These are phyloP conservation scores for Neolamprologus ventralis DNA, from an alignment of 2,113 vertebrate species.

Conservation along the genomic window DNA sequence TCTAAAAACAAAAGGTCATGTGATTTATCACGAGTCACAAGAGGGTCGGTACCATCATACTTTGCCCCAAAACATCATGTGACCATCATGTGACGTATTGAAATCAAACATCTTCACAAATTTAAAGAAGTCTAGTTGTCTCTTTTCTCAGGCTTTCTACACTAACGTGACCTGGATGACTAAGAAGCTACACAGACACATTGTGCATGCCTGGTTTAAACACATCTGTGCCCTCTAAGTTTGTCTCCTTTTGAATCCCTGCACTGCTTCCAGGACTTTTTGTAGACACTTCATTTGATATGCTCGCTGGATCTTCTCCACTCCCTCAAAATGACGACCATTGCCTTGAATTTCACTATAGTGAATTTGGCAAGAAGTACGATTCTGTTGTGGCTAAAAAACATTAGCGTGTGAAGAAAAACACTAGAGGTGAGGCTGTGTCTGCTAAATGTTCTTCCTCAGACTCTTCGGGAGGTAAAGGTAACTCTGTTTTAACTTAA, in stretches of 20 bases:
- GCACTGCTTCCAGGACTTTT: background rate
- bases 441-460: background rate
- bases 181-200: background rate
- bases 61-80: background rate
- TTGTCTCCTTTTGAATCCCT: background rate
- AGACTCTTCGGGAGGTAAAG: background rate
- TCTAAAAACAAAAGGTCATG: background rate
- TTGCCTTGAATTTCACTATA: background rate
- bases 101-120: background rate
- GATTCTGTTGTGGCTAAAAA: background rate
- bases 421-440: background rate
- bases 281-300: background rate
- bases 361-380: rapidly evolving
- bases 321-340: rapidly evolving
- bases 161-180: background rate
- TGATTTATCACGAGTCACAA: background rate
- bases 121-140: background rate
- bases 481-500: background rate
- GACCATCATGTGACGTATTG: background rate
- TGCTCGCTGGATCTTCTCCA: background rate
- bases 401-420: background rate
- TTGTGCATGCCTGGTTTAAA: background rate
- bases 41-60: background rate
- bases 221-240: background rate
- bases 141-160: background rate